Evolutionary conservation across 2,113 vertebrate species (phyloP).

Genomic region (Coryphaenoides rupestris): DNA sequence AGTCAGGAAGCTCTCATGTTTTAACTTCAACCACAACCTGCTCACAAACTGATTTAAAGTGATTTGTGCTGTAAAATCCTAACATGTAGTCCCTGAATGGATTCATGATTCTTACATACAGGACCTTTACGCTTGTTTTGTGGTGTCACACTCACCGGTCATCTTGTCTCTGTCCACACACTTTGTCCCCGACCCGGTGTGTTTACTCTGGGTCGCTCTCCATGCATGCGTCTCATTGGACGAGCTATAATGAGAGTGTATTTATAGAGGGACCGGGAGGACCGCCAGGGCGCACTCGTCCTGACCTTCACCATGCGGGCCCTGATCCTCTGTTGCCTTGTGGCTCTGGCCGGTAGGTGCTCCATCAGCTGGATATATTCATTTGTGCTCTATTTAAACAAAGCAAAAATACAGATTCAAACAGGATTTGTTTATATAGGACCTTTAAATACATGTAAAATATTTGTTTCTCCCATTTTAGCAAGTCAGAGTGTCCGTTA

Average conservation of each 20-base stretch:
- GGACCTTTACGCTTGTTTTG: no score
- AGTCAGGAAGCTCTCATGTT: no score
- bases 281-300: conserved; percentile 17
- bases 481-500: conserved; percentile 60
- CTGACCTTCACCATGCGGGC: conserved; percentile 53
- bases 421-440: neutral
- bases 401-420: neutral
- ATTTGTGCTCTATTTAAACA: neutral
- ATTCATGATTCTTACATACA: no score
- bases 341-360: conserved; percentile 66
- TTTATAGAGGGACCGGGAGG: conserved; percentile 48
- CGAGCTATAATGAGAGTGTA: neutral
- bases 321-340: conserved; percentile 61
- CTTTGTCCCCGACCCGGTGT: neutral
- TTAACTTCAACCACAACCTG: no score
- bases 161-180: neutral
- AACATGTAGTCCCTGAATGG: no score
- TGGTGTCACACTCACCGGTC: neutral
- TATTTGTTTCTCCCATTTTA: conserved; percentile 32
- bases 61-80: no score
- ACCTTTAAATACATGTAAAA: neutral
- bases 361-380: neutral
- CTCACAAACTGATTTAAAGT: no score
- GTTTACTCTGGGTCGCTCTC: conserved; percentile 25
- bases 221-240: neutral